Conservation (phyloP, 2,888 invertebrate species). For the Aphrophora alni region DNA sequence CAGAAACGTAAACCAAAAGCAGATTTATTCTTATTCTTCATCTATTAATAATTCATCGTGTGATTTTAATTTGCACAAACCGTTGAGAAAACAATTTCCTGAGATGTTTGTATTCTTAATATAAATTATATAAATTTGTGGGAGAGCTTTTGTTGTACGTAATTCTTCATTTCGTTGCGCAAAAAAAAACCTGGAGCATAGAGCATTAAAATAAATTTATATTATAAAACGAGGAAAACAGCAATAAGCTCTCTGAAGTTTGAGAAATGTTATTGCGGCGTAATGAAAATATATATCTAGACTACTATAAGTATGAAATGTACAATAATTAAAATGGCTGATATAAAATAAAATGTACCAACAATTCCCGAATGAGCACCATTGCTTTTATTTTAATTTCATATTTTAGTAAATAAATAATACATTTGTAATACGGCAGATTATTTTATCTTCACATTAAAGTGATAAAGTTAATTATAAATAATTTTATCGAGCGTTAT, state of each 20-base stretch:
- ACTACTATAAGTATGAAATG: not conserved
- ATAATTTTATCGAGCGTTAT: too few relatives aligned
- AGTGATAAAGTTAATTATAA: too few relatives aligned
- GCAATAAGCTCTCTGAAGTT: not conserved
- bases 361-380: too few relatives aligned
- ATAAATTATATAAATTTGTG: constrained; percentile 2
- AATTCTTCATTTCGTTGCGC: not conserved
- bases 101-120: not conserved
- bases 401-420: too few relatives aligned
- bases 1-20: too few relatives aligned
- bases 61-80: not conserved
- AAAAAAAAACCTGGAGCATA: not conserved
- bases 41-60: not conserved
- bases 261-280: not conserved
- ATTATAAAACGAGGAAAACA: not conserved
- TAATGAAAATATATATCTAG: not conserved
- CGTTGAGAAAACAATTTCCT: not conserved
- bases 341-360: too few relatives aligned
- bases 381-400: too few relatives aligned
- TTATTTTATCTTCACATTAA: too few relatives aligned
- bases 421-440: too few relatives aligned
- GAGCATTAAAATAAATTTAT: constrained; percentile 3
- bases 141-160: not conserved
- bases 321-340: not conserved
- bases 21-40: too few relatives aligned